These are phyloP conservation scores for Ischnus inquisitorius DNA, from an alignment of 2,888 invertebrate species.

Conservation along the genomic window DNA sequence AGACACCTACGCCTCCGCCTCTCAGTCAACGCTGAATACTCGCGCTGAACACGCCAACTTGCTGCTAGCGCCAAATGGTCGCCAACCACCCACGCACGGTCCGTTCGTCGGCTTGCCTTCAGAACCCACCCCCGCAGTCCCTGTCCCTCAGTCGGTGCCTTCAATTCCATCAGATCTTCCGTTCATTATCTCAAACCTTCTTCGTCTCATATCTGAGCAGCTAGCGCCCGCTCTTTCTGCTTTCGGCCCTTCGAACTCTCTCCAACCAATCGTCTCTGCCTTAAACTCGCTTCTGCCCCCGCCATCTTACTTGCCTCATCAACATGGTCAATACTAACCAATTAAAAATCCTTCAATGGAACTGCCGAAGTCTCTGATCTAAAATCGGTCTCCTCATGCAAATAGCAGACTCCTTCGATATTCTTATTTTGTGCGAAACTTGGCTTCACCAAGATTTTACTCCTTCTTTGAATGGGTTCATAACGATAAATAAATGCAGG, in stretches of 20 bases:
- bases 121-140: fast-evolving
- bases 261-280: background rate
- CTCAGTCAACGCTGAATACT: background rate
- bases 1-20: background rate
- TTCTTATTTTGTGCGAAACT: conserved; percentile 21
- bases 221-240: background rate
- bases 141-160: background rate
- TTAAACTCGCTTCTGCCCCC: background rate
- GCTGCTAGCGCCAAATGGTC: background rate
- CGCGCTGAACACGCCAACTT: background rate
- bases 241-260: background rate
- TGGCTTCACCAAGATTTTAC: background rate
- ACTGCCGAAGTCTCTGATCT: conserved; percentile 5
- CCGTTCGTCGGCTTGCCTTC: background rate
- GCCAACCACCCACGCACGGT: background rate
- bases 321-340: background rate
- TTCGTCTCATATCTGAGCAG: background rate
- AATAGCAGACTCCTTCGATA: background rate
- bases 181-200: background rate
- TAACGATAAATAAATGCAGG: background rate
- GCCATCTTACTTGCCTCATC: background rate
- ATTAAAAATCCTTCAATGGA: conserved; percentile 41
- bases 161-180: background rate
- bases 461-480: conserved; percentile 1
- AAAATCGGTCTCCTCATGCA: background rate